Conservation (phyloP, 1,140 invertebrate genomes). For the Drosophila parvula region DNA sequence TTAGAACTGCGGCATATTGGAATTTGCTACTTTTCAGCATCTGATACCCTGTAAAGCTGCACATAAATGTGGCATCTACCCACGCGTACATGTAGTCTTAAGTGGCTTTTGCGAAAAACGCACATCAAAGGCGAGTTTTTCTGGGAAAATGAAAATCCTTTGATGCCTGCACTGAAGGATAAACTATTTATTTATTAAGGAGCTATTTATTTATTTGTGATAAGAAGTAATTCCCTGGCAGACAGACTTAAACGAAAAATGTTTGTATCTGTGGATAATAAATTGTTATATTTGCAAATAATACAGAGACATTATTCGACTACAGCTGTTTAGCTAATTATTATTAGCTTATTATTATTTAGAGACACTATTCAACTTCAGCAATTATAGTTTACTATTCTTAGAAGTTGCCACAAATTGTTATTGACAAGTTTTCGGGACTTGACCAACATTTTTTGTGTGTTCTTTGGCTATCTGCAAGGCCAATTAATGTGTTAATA, state of each 20-base stretch:
- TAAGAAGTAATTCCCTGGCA: background rate
- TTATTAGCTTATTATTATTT: background rate
- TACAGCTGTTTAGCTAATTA: too few relatives aligned
- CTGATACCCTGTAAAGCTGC: slow-evolving; percentile 13
- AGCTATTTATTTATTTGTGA: background rate
- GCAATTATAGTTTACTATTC: too few relatives aligned
- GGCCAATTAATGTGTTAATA: too few relatives aligned
- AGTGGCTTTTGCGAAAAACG: background rate
- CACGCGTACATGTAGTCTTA: background rate
- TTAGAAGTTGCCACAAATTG: too few relatives aligned
- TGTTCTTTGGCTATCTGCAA: too few relatives aligned
- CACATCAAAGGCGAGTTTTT: background rate
- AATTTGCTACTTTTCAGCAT: slow-evolving; percentile 18
- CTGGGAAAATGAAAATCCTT: background rate
- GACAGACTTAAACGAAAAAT: background rate
- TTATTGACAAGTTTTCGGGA: too few relatives aligned
- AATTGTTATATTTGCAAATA: too few relatives aligned
- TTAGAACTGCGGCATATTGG: slow-evolving; percentile 23
- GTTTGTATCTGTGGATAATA: too few relatives aligned
- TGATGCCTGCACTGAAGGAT: background rate
- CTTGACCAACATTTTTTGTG: too few relatives aligned
- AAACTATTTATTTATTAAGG: background rate
- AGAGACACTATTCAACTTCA: background rate
- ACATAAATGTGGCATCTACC: background rate
- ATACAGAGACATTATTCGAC: too few relatives aligned